Percentiles rank a stretch among this genome's conserved stretches.
These are phyloP conservation scores for Callitettix versicolor DNA, from an alignment of 1,140 invertebrate species.

Conservation along the genomic window DNA sequence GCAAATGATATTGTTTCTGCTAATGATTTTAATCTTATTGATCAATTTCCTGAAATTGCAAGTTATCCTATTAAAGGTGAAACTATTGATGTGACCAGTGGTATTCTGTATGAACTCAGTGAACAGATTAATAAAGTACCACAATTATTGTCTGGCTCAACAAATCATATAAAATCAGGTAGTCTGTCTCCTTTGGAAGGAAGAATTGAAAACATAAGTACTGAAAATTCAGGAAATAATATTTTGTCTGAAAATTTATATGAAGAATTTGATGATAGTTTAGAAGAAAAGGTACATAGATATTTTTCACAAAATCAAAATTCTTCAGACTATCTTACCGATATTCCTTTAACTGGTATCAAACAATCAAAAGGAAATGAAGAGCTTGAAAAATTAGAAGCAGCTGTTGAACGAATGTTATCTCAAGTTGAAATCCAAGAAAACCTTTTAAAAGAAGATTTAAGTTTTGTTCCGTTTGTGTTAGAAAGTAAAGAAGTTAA, in stretches of 20 bases:
- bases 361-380: slow-evolving; percentile 8
- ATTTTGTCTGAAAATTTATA: too few relatives aligned
- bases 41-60: slow-evolving; percentile 3
- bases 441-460: slow-evolving; percentile 13
- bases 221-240: too few relatives aligned
- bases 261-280: neutral
- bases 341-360: neutral
- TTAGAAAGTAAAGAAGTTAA: slow-evolving; percentile 14
- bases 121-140: slow-evolving; percentile 22
- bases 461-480: slow-evolving; percentile 12
- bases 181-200: neutral
- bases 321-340: too few relatives aligned
- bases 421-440: slow-evolving; percentile 23
- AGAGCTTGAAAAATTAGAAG: slow-evolving; percentile 23
- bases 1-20: neutral
- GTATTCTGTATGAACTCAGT: slow-evolving; percentile 23
- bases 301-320: slow-evolving; percentile 1
- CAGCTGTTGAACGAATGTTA: slow-evolving; percentile 23
- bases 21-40: slow-evolving; percentile 9
- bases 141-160: slow-evolving; percentile 9
- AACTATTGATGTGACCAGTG: slow-evolving; percentile 13
- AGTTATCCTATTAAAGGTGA: neutral
- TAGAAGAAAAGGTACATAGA: slow-evolving; percentile 10
- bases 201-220: neutral
- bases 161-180: neutral